Conservation (phyloP, 2,113 vertebrate species). For the Spheniscus mendiculus region DNA sequence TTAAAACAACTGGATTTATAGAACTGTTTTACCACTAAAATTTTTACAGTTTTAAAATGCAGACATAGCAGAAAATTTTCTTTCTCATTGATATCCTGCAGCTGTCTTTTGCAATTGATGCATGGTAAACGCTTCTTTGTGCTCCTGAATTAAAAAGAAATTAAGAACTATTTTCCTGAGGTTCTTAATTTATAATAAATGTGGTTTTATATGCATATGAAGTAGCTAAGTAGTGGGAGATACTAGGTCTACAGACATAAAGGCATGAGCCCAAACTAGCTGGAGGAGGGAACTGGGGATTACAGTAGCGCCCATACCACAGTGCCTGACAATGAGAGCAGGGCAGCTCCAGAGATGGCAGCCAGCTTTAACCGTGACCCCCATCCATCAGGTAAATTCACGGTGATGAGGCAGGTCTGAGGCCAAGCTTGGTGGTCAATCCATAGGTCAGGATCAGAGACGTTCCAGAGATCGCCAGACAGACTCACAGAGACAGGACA, state of each 20-base stretch:
- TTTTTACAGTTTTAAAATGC: not conserved
- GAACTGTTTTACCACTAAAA: not conserved
- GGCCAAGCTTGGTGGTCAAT: not conserved
- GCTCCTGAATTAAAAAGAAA: not conserved
- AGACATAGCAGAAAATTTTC: not conserved
- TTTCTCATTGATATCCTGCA: not conserved
- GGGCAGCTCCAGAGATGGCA: not conserved
- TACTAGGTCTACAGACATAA: not conserved
- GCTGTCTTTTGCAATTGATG: not conserved
- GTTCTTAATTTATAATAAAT: not conserved
- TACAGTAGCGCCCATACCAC: not conserved
- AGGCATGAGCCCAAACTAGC: not conserved
- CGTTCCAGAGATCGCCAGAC: not conserved
- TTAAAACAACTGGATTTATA: not conserved
- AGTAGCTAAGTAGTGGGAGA: not conserved
- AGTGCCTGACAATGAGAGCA: not conserved
- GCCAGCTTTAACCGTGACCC: not conserved
- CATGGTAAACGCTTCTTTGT: not conserved
- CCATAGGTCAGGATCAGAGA: too few species aligned
- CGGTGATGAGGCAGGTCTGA: not conserved
- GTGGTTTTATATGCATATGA: not conserved
- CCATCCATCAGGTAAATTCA: not conserved
- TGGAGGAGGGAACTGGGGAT: not conserved
- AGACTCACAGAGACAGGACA: accelerated
- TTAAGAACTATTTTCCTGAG: not conserved